Conservation (phyloP, 2,888 invertebrate genomes). For the Laothoe populi region DNA sequence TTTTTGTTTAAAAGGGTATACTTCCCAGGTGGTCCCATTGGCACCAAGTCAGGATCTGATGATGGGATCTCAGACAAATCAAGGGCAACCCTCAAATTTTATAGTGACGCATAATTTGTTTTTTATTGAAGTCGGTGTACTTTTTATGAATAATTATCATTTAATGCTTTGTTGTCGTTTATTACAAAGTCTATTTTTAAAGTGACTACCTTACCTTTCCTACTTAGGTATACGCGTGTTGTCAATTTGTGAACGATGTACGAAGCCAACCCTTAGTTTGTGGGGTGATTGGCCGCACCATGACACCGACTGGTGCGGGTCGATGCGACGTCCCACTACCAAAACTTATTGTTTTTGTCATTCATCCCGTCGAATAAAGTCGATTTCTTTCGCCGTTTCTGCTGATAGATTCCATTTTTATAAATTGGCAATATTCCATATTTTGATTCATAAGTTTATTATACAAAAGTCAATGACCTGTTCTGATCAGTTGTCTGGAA, state of each 20-base stretch:
- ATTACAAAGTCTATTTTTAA: no score
- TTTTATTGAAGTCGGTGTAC: no score
- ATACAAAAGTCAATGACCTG: background rate
- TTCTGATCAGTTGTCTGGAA: background rate
- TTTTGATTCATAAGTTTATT: background rate
- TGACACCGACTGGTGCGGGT: conserved; percentile 70
- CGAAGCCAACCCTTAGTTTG: conserved; percentile 42
- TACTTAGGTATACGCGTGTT: no score
- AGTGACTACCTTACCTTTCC: no score
- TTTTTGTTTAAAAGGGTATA: no score
- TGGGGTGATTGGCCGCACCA: conserved; percentile 74
- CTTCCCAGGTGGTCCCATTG: no score
- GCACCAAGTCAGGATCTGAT: no score
- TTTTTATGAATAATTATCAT: no score
- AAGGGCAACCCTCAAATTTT: no score
- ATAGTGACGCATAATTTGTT: no score
- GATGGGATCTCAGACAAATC: no score
- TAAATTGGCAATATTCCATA: conserved; percentile 18
- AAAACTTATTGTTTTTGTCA: conserved; percentile 63
- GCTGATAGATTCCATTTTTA: conserved; percentile 37
- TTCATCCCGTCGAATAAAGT: conserved; percentile 55
- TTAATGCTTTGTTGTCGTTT: no score
- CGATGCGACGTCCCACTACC: conserved; percentile 61
- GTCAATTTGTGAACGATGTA: conserved; percentile 8
- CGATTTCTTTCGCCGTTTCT: conserved; percentile 40